Evolutionary conservation across 1,140 invertebrate genomes (phyloP).

Genomic region (Hyles euphorbiae): DNA sequence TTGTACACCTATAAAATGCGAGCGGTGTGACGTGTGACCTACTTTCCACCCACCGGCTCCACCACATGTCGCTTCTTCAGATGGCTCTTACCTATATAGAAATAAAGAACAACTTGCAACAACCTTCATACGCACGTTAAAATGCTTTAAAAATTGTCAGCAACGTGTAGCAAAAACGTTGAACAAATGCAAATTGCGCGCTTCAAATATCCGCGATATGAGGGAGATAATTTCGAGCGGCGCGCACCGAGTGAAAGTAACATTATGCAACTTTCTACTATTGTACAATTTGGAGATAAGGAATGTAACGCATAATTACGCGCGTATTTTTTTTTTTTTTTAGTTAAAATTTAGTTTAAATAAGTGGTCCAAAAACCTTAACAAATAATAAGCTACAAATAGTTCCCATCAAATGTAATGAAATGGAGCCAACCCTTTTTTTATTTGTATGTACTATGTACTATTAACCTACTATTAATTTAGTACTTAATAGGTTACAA

Average conservation of each 20-base stretch:
- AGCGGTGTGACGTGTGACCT: slow-evolving; percentile 61
- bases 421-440: too few relatives aligned
- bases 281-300: slow-evolving; percentile 19
- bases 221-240: slow-evolving; percentile 47
- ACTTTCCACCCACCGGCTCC: slow-evolving; percentile 58
- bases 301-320: slow-evolving; percentile 11
- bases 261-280: slow-evolving; percentile 71
- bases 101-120: slow-evolving; percentile 44
- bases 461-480: too few relatives aligned
- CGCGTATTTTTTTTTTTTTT: too few relatives aligned
- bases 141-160: slow-evolving; percentile 26
- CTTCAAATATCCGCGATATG: slow-evolving; percentile 52
- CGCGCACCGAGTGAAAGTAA: slow-evolving; percentile 58
- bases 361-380: too few relatives aligned
- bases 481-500: too few relatives aligned
- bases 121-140: slow-evolving; percentile 1
- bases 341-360: too few relatives aligned
- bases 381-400: too few relatives aligned
- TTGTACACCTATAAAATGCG: slow-evolving; percentile 62
- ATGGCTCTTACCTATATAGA: slow-evolving; percentile 34
- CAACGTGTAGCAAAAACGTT: slow-evolving; percentile 35
- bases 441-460: too few relatives aligned
- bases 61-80: slow-evolving; percentile 50
- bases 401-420: too few relatives aligned
- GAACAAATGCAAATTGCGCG: slow-evolving; percentile 49